Base-by-base conservation (phyloP, 1,140 invertebrate genomes). In the Nasonia longicornis region DNA sequence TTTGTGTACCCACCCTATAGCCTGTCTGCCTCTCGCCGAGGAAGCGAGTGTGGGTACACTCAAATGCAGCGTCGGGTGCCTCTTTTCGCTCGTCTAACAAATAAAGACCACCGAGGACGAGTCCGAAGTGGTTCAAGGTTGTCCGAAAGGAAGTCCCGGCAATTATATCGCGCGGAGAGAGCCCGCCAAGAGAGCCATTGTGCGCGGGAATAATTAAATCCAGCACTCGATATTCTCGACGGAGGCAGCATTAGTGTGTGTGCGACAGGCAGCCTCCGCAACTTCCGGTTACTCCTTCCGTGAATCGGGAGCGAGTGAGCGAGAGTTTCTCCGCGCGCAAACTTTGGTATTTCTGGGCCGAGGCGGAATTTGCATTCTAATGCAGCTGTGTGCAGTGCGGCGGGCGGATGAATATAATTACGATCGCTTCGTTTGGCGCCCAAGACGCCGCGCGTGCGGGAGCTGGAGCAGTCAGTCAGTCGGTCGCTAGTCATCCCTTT, bases 401-500 rank as follows among this genome's bases (percentile, higher is more conserved):
- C 70, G 29, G 29, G 38, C 14, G 38, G 76, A 69, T 78, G 76
- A 69, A 78, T 78, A 78, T 78, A 78, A 78, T 78, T 78, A 78
- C 66, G 76, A 69, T 78, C 66, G 26, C 76, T 70, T 70, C 66
- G 66, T 69, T 78, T 78, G 42, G 52, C 52, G 52, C 52, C 16
- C 52, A 58, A 58, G 52, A 58, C 58, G 11, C n/a, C 45, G 38
- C n/a, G 58, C 45, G 42, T 12, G 6, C 45, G 71, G 48, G n/a
- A 26, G 26, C 10, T 8, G 26, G 14, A 70, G 26, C 29, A 70
- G 69, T 70, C 69, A 67, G 22, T 67, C 64, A 67, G 64, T 70
- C 69, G 20, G 52, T 58, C 52, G 52, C 52, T n/a, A 58, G 52
- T 58, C 52, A 35, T 20, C 70, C 42, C 48, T 58, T 74, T 35